Conservation (phyloP, 2,113 vertebrate species). For the Eubucco bourcierii region DNA sequence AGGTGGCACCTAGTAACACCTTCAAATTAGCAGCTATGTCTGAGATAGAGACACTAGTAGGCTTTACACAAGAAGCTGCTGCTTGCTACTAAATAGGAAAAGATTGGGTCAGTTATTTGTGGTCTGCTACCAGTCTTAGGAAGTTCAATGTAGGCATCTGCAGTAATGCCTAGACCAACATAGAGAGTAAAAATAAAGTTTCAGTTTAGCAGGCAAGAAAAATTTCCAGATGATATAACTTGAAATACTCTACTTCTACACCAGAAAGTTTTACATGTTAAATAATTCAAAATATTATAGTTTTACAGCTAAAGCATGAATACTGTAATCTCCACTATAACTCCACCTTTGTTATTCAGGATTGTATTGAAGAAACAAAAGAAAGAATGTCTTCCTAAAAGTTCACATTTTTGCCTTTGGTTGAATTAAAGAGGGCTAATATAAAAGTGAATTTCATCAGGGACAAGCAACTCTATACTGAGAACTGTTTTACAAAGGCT, state of each 20-base stretch:
- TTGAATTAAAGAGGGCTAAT: neutral
- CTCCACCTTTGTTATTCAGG: neutral
- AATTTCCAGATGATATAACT: neutral
- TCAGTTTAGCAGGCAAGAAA: neutral
- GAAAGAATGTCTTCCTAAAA: neutral
- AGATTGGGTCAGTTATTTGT: neutral
- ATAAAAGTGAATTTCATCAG: neutral
- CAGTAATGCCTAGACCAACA: neutral
- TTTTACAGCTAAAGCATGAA: neutral
- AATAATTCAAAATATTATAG: no score
- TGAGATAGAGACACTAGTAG: neutral
- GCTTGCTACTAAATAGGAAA: neutral
- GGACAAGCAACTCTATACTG: neutral
- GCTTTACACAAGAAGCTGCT: neutral
- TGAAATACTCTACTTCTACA: neutral
- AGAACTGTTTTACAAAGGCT: neutral
- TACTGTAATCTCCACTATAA: neutral
- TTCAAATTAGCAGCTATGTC: slow-evolving; percentile 23
- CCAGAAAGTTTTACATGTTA: neutral
- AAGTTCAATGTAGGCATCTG: neutral
- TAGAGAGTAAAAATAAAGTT: neutral
- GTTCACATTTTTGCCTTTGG: neutral
- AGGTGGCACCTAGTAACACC: slow-evolving; percentile 38
- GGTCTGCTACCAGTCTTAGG: neutral
- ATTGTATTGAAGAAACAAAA: neutral